These are phyloP conservation scores for Parotia lawesii DNA, from an alignment of 2,113 vertebrate genomes.

Conservation along the genomic window DNA sequence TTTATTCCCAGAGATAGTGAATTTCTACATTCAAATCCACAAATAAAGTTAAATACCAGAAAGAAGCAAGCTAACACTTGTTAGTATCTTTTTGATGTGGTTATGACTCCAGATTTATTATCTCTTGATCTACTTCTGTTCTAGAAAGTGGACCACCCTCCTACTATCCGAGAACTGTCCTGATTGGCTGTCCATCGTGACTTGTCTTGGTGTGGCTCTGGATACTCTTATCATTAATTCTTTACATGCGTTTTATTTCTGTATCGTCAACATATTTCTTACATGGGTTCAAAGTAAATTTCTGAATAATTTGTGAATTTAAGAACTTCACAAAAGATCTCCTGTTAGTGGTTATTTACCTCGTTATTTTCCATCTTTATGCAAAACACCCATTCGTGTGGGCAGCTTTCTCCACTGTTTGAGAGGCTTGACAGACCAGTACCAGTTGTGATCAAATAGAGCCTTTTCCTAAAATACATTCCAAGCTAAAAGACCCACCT, in stretches of 20 bases:
- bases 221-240: neutral
- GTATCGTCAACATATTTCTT: neutral
- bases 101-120: neutral
- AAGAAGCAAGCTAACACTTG: neutral
- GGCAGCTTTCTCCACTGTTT: neutral
- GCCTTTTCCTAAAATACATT: neutral
- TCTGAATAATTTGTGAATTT: neutral
- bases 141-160: neutral
- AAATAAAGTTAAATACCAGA: neutral
- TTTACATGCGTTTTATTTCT: neutral
- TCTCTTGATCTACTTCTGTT: neutral
- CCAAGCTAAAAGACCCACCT: neutral
- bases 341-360: neutral
- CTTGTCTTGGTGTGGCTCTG: neutral
- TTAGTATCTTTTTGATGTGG: neutral
- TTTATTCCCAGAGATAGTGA: neutral
- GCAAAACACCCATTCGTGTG: rapidly evolving
- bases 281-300: neutral
- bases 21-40: neutral
- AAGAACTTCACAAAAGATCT: neutral
- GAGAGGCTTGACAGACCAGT: neutral
- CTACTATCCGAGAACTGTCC: neutral
- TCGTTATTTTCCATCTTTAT: neutral
- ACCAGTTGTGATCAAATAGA: neutral
- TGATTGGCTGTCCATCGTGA: rapidly evolving